A percentile compares a stretch with the other conserved stretches of the same genome.
These are phyloP conservation scores for Orthonyx spaldingii DNA, from an alignment of 2,113 vertebrate genomes.

Conservation along the genomic window DNA sequence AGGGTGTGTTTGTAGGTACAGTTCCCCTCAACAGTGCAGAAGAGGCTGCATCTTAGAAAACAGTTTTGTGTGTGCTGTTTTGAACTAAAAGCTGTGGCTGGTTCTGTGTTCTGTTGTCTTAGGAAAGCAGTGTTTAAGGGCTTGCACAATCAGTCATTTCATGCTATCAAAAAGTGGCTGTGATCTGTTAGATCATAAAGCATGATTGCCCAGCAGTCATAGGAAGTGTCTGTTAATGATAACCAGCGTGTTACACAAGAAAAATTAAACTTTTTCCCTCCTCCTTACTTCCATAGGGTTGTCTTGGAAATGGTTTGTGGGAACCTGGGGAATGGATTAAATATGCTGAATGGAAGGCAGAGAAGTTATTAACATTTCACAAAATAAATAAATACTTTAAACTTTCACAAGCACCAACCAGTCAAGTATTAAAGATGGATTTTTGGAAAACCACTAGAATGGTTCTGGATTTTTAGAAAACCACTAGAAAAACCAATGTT, in stretches of 20 bases:
- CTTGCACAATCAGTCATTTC: neutral
- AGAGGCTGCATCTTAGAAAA: neutral
- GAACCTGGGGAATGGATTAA: neutral
- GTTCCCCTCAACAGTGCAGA: neutral
- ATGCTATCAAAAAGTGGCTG: neutral
- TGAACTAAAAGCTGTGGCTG: neutral
- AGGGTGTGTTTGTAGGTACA: neutral
- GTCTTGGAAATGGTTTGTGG: neutral
- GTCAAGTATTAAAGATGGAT: neutral
- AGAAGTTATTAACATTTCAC: neutral
- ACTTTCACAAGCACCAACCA: neutral
- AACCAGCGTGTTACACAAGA: neutral
- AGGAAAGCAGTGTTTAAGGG: neutral
- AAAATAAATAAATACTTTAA: neutral
- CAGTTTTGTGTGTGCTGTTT: neutral
- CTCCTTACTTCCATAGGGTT: neutral
- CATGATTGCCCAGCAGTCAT: neutral
- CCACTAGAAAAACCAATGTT: neutral
- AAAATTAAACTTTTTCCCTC: neutral
- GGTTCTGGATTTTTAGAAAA: neutral
- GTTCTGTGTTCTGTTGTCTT: neutral
- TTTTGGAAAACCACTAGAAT: neutral
- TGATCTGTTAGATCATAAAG: neutral
- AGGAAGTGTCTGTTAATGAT: neutral
- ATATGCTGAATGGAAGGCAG: neutral